A percentile compares a stretch with the other conserved stretches of the same genome.
Conservation (phyloP, 1,140 invertebrate genomes). For the Pseudoatta argentina region DNA sequence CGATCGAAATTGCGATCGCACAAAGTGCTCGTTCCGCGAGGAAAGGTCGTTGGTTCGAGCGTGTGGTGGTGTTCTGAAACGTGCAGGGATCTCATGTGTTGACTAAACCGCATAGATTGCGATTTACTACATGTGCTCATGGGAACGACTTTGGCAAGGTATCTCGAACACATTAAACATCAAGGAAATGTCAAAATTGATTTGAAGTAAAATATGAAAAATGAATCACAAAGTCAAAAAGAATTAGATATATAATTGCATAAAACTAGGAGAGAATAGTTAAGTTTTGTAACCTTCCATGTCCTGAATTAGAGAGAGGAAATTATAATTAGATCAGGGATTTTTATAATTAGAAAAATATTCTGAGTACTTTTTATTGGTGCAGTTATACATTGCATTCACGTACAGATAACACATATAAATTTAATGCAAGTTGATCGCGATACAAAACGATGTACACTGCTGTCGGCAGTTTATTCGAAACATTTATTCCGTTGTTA, state of each 20-base stretch:
- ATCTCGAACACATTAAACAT: constrained; percentile 2
- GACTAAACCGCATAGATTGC: not conserved
- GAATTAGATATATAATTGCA: not conserved
- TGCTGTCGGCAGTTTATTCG: not conserved
- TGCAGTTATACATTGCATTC: not conserved
- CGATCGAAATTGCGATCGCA: constrained; percentile 28
- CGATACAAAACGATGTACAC: not conserved
- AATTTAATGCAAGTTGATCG: constrained; percentile 5
- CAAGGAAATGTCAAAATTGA: not conserved
- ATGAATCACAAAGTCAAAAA: not conserved
- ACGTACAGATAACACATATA: not conserved
- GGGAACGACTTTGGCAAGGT: not conserved
- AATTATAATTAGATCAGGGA: not conserved
- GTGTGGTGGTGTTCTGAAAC: constrained; percentile 3
- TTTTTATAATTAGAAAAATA: not conserved
- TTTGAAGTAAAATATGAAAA: not conserved
- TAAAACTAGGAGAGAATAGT: not conserved
- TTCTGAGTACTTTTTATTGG: not conserved
- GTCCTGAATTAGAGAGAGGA: not conserved
- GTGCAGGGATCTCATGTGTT: constrained; percentile 26
- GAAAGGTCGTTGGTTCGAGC: constrained; percentile 42
- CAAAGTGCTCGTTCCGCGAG: not conserved
- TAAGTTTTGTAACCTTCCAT: not conserved
- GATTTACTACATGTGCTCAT: constrained; percentile 22
- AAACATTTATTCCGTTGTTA: constrained; percentile 18